These are phyloP conservation scores for Augochlora pura DNA, from an alignment of 1,140 invertebrate species.

Conservation along the genomic window DNA sequence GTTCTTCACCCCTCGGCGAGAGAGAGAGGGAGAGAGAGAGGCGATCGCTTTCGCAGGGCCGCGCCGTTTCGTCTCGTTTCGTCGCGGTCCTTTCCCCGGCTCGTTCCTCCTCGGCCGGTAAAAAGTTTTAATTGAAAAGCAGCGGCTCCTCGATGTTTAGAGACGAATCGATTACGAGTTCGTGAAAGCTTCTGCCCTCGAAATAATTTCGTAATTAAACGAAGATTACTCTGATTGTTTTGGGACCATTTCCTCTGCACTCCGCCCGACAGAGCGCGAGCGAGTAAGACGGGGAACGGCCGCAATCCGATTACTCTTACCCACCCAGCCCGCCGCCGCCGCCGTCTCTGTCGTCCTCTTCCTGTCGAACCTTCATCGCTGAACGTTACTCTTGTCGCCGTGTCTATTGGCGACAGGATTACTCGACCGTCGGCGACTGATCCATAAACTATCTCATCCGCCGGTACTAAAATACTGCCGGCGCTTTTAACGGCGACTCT, in stretches of 20 bases:
- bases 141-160: conserved; percentile 17
- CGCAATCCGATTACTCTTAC: conserved; percentile 11
- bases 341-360: background rate
- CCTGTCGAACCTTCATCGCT: background rate
- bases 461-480: too few relatives aligned
- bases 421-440: background rate
- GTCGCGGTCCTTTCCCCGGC: background rate
- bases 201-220: conserved; percentile 39
- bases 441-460: background rate
- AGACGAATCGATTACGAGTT: conserved; percentile 29
- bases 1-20: background rate
- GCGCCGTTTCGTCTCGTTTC: too few relatives aligned
- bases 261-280: background rate
- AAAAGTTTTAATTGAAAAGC: conserved; percentile 43
- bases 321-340: too few relatives aligned
- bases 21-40: too few relatives aligned
- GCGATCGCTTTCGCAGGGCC: background rate
- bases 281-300: background rate
- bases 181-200: background rate
- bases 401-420: too few relatives aligned
- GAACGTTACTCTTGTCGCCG: background rate
- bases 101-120: background rate
- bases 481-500: too few relatives aligned
- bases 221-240: conserved; percentile 5
- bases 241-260: conserved; percentile 9